Conservation (phyloP, 2,113 vertebrate genomes). For the Rhinoptilus africanus region DNA sequence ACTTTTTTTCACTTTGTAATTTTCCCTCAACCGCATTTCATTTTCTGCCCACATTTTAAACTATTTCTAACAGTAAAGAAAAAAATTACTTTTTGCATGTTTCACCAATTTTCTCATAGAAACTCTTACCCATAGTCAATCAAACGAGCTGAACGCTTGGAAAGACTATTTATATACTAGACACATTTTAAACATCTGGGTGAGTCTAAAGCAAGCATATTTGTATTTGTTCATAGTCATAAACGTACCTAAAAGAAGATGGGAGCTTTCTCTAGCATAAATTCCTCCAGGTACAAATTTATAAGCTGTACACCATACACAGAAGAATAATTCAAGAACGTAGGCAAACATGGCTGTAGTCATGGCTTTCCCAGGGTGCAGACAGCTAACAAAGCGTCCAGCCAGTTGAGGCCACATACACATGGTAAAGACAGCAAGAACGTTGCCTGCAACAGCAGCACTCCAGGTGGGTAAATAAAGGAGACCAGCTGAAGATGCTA, state of each 20-base stretch:
- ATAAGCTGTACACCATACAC: slow-evolving; percentile 77
- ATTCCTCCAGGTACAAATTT: slow-evolving; percentile 79
- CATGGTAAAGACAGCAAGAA: slow-evolving; percentile 66
- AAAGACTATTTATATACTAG: neutral
- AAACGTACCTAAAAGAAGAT: slow-evolving; percentile 73
- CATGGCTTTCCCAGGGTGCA: slow-evolving; percentile 67
- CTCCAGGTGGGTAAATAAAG: slow-evolving; percentile 72
- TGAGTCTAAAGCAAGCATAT: neutral
- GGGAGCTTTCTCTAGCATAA: slow-evolving; percentile 73
- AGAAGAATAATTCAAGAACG: slow-evolving; percentile 70
- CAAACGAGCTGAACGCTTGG: neutral
- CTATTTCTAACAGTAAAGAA: neutral
- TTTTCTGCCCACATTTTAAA: neutral
- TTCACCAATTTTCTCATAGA: neutral
- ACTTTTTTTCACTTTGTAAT: neutral
- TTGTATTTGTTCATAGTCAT: neutral
- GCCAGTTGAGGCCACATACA: slow-evolving; percentile 68
- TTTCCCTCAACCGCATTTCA: neutral
- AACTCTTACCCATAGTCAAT: neutral
- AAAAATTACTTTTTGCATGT: neutral
- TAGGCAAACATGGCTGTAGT: slow-evolving; percentile 62
- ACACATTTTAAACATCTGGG: neutral
- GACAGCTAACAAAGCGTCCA: slow-evolving; percentile 43
- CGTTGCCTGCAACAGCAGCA: slow-evolving; percentile 66
- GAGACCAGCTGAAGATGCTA: slow-evolving; percentile 61